Evolutionary conservation across 2,888 invertebrate genomes (phyloP).

Genomic region (Emesis furor): DNA sequence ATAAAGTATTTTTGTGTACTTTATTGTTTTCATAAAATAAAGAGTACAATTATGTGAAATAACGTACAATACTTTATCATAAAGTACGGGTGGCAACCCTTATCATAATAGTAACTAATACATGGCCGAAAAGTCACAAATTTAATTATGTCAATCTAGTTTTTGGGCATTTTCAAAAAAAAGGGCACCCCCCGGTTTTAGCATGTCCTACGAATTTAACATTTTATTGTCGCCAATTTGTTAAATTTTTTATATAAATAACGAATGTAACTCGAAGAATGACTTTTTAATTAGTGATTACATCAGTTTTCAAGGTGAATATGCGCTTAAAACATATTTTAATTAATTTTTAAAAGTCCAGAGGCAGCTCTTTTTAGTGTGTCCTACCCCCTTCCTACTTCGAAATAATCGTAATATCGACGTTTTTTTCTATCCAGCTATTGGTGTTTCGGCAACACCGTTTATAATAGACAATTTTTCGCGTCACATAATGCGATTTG

Average conservation of each 20-base stretch:
- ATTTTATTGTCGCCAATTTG: not conserved
- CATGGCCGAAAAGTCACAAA: too few species aligned
- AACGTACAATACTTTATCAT: too few species aligned
- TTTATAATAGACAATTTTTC: not conserved
- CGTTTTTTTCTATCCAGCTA: not conserved
- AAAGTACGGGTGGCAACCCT: too few species aligned
- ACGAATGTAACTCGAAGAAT: not conserved
- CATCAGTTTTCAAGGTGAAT: not conserved
- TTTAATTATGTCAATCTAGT: too few species aligned
- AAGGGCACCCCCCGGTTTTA: not conserved
- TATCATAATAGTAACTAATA: too few species aligned
- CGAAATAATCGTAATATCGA: not conserved
- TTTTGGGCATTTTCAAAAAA: not conserved
- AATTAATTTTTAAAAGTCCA: not conserved
- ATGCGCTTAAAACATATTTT: not conserved
- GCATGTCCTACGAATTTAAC: conserved; percentile 1
- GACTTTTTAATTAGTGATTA: not conserved
- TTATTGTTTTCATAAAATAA: too few species aligned
- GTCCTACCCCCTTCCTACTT: conserved; percentile 1
- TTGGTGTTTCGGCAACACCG: conserved; percentile 1
- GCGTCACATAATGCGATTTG: not conserved
- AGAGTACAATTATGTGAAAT: too few species aligned
- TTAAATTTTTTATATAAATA: not conserved
- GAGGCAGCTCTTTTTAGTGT: not conserved
- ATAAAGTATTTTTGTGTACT: too few species aligned